Base-by-base conservation (phyloP, 2,113 vertebrate species). In the Onychostruthus taczanowskii region DNA sequence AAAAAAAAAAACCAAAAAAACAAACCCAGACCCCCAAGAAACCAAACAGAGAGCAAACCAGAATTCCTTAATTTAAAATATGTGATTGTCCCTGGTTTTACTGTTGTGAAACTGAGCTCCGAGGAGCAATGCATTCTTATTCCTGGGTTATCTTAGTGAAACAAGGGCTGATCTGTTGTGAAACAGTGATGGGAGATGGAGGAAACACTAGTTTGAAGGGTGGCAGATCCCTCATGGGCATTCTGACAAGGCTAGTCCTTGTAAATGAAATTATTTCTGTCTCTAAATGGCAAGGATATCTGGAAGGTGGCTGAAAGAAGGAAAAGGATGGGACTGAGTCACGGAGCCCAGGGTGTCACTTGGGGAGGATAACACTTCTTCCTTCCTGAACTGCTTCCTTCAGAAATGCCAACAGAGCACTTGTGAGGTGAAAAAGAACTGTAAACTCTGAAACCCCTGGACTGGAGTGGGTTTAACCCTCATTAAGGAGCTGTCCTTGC, bases 401-500 rank as follows among this genome's bases (percentile, higher is more conserved):
- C 44, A 52, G 35, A 69, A 39, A 13, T 8, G 11, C 6, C 13
- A 37, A 2, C 21, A 44, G 30, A 37, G 23, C 52, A 63, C 39
- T n/a, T 26, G 6, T 37, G 70, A 81, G 39, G 35, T 30, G 20
- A 50, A 24, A 22, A 77, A 20, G 6, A 22, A 4, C 15, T 50
- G 20, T 6, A 39, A 61, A 41, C 6, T 37, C 76, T 44, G 33
- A 20, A 77, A 64, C 24, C 8, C 15, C 20, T 26, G 47, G 26
- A 30, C 20, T 15, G 18, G 26, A 12, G 39, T 41, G 39, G 28
- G 20, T 21, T 30, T 59, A 55, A 63, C 4, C 18, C 17, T 68
- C 1, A 0, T n/a, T 61, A 6, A 53, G 35, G 10, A 16, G 20
- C 6, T 46, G 3, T 46, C n/a, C 82, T 21, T 6, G 4, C 11